Conservation (phyloP, 2,888 invertebrate genomes). For the Caenorhabditis becei region DNA sequence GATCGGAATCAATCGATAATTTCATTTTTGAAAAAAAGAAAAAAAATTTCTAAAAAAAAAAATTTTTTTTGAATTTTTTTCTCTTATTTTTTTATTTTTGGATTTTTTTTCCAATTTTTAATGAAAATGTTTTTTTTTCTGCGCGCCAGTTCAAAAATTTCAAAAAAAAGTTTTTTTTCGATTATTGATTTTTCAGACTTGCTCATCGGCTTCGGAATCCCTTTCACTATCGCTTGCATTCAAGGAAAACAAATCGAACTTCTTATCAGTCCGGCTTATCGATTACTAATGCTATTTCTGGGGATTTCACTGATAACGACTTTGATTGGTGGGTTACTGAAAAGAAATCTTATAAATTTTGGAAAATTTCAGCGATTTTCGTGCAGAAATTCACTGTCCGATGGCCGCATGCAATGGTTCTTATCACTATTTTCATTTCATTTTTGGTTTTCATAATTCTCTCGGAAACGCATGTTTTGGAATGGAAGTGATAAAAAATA, state of each 20-base stretch:
- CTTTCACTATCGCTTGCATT: conserved; percentile 75
- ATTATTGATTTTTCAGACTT: conserved; percentile 77
- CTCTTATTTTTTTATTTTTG: too few species aligned
- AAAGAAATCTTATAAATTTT: too few species aligned
- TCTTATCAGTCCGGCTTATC: conserved; percentile 54
- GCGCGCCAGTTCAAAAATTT: too few species aligned
- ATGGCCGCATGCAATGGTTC: conserved; percentile 61
- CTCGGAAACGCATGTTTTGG: conserved; percentile 61
- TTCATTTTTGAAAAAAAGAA: too few species aligned
- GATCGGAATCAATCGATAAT: too few species aligned
- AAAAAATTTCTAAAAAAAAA: too few species aligned
- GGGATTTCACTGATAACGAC: conserved; percentile 58
- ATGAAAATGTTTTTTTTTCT: too few species aligned
- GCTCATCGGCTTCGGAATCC: conserved; percentile 77
- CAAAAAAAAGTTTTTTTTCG: too few species aligned
- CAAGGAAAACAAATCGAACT: conserved; percentile 72
- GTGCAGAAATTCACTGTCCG: conserved; percentile 63
- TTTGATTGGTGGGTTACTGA: conserved; percentile 60
- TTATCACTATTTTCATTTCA: conserved; percentile 54
- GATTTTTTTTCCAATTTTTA: too few species aligned
- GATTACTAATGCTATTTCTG: conserved; percentile 62
- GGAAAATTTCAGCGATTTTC: conserved; percentile 66
- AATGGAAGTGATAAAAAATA: conserved; percentile 40
- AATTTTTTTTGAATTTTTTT: too few species aligned
- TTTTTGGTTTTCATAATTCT: conserved; percentile 63